phyloP scores from a whole-genome alignment of 64 coral and sea anemone species.

The Acropora tenuis region DNA sequence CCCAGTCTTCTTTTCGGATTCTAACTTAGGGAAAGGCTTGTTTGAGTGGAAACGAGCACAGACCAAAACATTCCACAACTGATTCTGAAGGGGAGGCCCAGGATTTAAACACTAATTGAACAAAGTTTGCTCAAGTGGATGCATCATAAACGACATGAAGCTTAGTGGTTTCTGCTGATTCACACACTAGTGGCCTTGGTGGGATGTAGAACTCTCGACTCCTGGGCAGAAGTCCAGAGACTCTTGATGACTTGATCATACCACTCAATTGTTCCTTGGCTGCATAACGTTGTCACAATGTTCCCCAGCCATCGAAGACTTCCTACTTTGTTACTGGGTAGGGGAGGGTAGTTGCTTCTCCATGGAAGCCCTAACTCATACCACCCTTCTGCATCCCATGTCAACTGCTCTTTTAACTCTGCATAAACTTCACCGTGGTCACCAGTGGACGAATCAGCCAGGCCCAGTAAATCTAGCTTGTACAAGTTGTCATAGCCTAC shows the following conservation, averaged over 20 bases:
- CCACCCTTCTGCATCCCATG: slow-evolving; percentile 16
- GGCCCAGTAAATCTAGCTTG: slow-evolving; percentile 39
- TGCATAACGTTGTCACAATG: slow-evolving; percentile 18
- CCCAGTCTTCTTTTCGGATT: too few relatives aligned
- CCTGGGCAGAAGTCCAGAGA: background rate
- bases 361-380: slow-evolving; percentile 40
- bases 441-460: slow-evolving; percentile 6
- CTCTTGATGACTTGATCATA: slow-evolving; percentile 57
- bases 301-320: background rate
- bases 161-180: slow-evolving; percentile 57
- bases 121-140: slow-evolving; percentile 39
- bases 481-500: slow-evolving; percentile 54
- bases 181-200: slow-evolving; percentile 48
- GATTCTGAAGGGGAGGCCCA: slow-evolving; percentile 54
- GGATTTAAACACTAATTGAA: slow-evolving; percentile 62
- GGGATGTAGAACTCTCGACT: slow-evolving; percentile 59
- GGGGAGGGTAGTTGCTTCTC: background rate
- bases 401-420: slow-evolving; percentile 26
- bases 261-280: too few relatives aligned
- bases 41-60: slow-evolving; percentile 27
- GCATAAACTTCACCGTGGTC: slow-evolving; percentile 22
- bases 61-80: slow-evolving; percentile 26
- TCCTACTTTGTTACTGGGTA: slow-evolving; percentile 33
- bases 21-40: too few relatives aligned
- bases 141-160: slow-evolving; percentile 56